A percentile compares a stretch with the other conserved stretches of the same genome.
Conservation (phyloP, 2,797 vertebrate species). For the Lutjanus argentimaculatus region DNA sequence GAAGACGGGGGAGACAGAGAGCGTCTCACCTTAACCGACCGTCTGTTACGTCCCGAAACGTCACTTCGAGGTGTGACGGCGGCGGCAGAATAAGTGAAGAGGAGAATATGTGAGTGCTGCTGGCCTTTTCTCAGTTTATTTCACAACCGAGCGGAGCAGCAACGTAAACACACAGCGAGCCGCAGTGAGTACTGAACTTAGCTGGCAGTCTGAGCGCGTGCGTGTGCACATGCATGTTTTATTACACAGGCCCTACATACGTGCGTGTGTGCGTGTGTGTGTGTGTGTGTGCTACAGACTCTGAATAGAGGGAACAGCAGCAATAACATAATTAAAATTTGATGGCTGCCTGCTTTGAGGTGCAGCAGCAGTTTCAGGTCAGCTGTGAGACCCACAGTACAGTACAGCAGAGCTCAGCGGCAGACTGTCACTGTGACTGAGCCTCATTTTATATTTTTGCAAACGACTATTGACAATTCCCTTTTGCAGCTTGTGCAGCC, state of each 20-base stretch:
- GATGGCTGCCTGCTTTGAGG: constrained; percentile 51
- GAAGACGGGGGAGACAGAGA: constrained; percentile 15
- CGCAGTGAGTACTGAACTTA: constrained; percentile 79
- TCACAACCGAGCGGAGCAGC: constrained; percentile 55
- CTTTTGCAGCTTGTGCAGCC: constrained; percentile 13
- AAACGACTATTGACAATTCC: neutral
- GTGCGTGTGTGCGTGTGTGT: constrained; percentile 7
- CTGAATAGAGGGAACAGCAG: constrained; percentile 7
- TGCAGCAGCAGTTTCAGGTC: constrained; percentile 55
- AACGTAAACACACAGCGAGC: constrained; percentile 56
- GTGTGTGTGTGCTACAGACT: neutral
- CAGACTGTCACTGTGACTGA: too few species aligned
- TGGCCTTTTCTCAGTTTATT: constrained; percentile 52
- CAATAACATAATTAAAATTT: constrained; percentile 50
- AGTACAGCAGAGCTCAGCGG: neutral
- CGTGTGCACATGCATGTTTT: constrained; percentile 38
- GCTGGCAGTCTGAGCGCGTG: constrained; percentile 47
- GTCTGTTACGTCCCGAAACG: constrained; percentile 21
- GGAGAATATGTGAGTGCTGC: constrained; percentile 34
- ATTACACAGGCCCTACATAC: constrained; percentile 32
- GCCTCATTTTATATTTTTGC: neutral
- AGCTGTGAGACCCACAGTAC: constrained; percentile 37
- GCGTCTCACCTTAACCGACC: constrained; percentile 36
- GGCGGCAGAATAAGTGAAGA: constrained; percentile 24
- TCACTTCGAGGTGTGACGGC: constrained; percentile 36